Evolutionary conservation across 2,888 invertebrate genomes (phyloP).

Genomic region (Lasius fuliginosus): DNA sequence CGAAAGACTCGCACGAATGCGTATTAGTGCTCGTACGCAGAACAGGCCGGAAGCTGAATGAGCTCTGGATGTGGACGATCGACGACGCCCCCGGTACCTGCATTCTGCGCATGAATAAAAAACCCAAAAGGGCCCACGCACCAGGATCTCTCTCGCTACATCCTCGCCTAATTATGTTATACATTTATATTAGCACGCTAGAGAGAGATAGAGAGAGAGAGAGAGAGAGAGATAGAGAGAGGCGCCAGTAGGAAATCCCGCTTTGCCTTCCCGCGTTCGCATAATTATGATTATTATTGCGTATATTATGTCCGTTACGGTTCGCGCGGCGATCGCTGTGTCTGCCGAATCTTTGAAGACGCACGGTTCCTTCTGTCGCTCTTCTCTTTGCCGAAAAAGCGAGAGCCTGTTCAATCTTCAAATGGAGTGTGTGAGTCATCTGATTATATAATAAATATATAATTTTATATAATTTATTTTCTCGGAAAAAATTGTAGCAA

Average conservation of each 20-base stretch:
- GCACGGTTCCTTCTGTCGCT: not conserved
- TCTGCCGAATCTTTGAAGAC: conserved; percentile 44
- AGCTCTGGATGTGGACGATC: conserved; percentile 55
- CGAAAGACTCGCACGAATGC: conserved; percentile 60
- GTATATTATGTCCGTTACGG: conserved; percentile 39
- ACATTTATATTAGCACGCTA: conserved; percentile 53
- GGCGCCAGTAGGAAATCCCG: conserved; percentile 59
- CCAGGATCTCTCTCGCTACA: conserved; percentile 68
- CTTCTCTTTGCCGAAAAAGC: conserved; percentile 9
- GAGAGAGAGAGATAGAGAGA: conserved; percentile 42
- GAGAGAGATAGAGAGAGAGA: not conserved
- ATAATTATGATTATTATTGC: conserved; percentile 64
- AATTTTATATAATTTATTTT: not conserved
- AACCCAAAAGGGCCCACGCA: conserved; percentile 50
- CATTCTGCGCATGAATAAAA: conserved; percentile 65
- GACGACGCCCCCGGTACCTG: conserved; percentile 66
- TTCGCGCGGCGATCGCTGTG: conserved; percentile 36
- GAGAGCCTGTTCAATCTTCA: conserved; percentile 36
- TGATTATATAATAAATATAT: not conserved
- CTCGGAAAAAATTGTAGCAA: not conserved
- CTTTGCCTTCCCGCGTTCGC: conserved; percentile 70
- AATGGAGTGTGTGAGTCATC: not conserved
- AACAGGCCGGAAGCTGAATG: conserved; percentile 64
- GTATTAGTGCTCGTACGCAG: conserved; percentile 18
- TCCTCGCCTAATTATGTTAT: conserved; percentile 69